A percentile compares a stretch with the other conserved stretches of the same genome.
Conservation (phyloP, 2,797 vertebrate genomes). For the Macropodus opercularis region DNA sequence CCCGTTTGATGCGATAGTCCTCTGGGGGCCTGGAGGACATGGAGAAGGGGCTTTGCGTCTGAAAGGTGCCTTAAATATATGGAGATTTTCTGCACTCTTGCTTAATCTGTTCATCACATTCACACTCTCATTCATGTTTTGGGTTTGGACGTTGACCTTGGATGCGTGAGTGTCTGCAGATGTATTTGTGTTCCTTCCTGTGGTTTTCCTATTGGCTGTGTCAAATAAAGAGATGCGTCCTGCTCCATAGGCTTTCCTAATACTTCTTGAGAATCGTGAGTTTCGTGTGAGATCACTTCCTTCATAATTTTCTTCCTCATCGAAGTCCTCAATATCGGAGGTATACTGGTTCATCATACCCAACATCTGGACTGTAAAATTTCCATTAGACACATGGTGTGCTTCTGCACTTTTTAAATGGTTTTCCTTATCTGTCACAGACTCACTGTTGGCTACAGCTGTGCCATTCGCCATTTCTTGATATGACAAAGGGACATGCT, state of each 20-base stretch:
- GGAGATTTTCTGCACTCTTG: conserved; percentile 91
- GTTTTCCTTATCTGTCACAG: conserved; percentile 14
- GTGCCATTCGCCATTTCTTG: conserved; percentile 56
- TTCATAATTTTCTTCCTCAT: conserved; percentile 79
- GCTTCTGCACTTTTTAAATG: conserved; percentile 45
- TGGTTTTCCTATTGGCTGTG: conserved; percentile 46
- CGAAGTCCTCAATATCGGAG: conserved; percentile 70
- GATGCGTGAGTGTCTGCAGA: conserved; percentile 18
- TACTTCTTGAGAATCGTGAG: conserved; percentile 90
- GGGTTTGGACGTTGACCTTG: conserved; percentile 49
- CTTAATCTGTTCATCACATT: conserved; percentile 84
- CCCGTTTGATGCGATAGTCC: conserved; percentile 55
- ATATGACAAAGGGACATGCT: conserved; percentile 28
- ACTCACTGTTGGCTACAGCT: conserved; percentile 30
- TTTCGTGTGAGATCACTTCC: conserved; percentile 86
- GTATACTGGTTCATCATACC: conserved; percentile 32
- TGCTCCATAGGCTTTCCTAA: conserved; percentile 89
- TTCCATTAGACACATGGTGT: conserved; percentile 52
- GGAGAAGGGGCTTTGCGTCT: conserved; percentile 85
- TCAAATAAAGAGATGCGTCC: conserved; percentile 90
- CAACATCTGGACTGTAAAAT: conserved; percentile 45
- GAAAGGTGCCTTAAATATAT: conserved; percentile 87
- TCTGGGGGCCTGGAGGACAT: conserved; percentile 69
- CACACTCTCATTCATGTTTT: conserved; percentile 44
- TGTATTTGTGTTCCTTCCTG: conserved; percentile 32